Evolutionary conservation across 37 sponge, comb jelly and placozoan genomes (phyloP).

Genomic region (Petrosia ficiformis): DNA sequence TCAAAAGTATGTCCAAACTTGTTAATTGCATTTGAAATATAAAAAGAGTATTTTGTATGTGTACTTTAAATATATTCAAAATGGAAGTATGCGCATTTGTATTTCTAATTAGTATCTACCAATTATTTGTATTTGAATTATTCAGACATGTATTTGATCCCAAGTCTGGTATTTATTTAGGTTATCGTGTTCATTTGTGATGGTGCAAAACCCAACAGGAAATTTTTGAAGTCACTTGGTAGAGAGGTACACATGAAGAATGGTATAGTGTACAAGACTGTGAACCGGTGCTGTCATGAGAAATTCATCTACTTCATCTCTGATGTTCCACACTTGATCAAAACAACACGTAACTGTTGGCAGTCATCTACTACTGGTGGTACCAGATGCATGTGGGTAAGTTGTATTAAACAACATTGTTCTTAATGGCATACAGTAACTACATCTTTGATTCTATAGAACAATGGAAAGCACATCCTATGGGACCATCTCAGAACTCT

Average conservation of each 20-base stretch:
- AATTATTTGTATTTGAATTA: too few relatives aligned
- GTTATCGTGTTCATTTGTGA: background rate
- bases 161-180: too few relatives aligned
- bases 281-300: conserved; percentile 17
- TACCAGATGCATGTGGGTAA: background rate
- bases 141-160: too few relatives aligned
- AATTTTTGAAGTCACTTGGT: background rate
- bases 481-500: background rate
- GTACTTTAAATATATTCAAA: too few relatives aligned
- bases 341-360: conserved; percentile 31
- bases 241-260: background rate
- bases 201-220: background rate
- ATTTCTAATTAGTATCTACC: too few relatives aligned
- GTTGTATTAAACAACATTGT: too few relatives aligned
- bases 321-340: conserved; percentile 23
- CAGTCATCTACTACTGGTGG: conserved; percentile 7
- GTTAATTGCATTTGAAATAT: too few relatives aligned
- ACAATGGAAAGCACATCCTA: background rate
- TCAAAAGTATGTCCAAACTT: too few relatives aligned
- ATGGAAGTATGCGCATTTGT: too few relatives aligned
- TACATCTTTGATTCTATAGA: background rate
- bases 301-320: background rate
- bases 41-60: too few relatives aligned
- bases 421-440: too few relatives aligned
- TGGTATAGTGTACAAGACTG: conserved; percentile 11